Conservation (phyloP, 2,113 vertebrate species). For the Lophotis ruficrista region DNA sequence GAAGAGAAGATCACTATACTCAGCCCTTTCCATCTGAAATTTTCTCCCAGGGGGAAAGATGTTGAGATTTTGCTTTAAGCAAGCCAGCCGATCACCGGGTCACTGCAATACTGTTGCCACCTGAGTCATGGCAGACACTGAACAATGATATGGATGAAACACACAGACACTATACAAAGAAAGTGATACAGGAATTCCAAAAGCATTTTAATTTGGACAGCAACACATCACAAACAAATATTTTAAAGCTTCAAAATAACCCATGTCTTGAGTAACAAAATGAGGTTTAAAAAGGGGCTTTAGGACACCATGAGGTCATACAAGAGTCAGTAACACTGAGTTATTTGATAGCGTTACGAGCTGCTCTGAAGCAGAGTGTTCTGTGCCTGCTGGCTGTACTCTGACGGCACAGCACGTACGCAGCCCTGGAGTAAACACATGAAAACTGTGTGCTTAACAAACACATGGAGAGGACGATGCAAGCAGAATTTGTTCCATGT, state of each 20-base stretch:
- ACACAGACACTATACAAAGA: accelerated
- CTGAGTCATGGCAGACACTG: neutral
- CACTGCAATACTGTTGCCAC: neutral
- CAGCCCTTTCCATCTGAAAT: neutral
- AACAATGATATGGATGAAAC: neutral
- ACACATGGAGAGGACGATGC: neutral
- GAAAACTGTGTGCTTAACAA: neutral
- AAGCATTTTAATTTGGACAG: neutral
- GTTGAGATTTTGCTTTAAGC: neutral
- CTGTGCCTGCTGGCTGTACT: neutral
- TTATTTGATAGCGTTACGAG: neutral
- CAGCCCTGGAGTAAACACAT: neutral
- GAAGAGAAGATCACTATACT: neutral
- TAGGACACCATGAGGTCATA: neutral
- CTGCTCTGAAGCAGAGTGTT: neutral
- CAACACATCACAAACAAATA: neutral
- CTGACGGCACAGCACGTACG: neutral
- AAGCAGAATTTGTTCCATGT: neutral
- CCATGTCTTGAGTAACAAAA: accelerated
- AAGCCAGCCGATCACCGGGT: neutral
- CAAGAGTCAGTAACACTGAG: accelerated
- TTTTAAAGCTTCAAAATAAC: neutral
- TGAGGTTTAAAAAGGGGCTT: neutral
- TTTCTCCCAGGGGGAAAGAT: neutral
- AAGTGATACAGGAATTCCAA: neutral